phyloP scores from a whole-genome alignment of 2,888 invertebrate genomes.

The Drosophila multiciliata region DNA sequence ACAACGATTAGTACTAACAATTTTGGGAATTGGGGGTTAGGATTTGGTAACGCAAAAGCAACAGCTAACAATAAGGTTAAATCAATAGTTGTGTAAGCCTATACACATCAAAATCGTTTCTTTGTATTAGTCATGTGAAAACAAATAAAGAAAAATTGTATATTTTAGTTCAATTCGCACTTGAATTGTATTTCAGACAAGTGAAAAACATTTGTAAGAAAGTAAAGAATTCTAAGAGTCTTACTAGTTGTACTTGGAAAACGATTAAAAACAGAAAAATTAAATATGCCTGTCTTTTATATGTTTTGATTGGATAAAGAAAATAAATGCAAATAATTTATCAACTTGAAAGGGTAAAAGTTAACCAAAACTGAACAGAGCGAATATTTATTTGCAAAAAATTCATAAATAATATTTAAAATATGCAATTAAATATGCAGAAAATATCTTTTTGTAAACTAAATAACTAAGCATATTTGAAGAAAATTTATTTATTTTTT shows the following conservation, averaged over 20 bases:
- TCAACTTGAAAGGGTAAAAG: not conserved
- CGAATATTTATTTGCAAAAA: not conserved
- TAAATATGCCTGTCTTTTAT: not conserved
- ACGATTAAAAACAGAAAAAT: not conserved
- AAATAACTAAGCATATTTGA: not conserved
- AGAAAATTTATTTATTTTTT: not conserved
- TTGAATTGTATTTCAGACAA: not conserved
- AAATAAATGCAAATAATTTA: not conserved
- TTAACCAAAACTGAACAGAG: not conserved
- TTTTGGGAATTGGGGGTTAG: conserved; percentile 11
- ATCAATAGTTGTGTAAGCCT: conserved; percentile 9
- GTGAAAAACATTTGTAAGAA: not conserved
- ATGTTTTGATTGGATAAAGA: not conserved
- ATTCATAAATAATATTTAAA: not conserved
- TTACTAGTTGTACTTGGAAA: not conserved
- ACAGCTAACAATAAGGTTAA: conserved; percentile 7
- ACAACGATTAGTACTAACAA: conserved; percentile 22
- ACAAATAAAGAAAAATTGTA: not conserved
- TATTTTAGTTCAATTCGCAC: not conserved
- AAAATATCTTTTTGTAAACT: not conserved
- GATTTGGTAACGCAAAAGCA: conserved; percentile 12
- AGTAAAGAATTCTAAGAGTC: not conserved
- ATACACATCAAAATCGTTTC: not conserved
- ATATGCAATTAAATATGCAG: not conserved
- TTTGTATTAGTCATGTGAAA: not conserved